These are phyloP conservation scores for Synergus umbraculus DNA, from an alignment of 2,888 invertebrate genomes.

Conservation along the genomic window DNA sequence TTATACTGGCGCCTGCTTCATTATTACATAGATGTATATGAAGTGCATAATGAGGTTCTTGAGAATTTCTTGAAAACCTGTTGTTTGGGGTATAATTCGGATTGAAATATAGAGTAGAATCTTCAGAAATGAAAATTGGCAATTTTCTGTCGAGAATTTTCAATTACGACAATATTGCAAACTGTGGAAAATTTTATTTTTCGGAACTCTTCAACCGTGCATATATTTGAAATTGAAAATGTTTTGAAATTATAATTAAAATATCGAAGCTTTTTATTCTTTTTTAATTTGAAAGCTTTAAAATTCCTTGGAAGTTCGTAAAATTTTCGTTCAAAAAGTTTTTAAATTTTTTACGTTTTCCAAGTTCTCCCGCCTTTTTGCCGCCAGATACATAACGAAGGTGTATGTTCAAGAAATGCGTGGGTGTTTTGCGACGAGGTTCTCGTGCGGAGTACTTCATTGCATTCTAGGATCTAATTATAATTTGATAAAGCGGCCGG, in stretches of 20 bases:
- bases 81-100: neutral
- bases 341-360: neutral
- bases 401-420: conserved; percentile 9
- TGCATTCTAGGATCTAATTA: conserved; percentile 38
- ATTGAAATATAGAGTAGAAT: neutral
- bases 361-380: neutral
- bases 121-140: neutral
- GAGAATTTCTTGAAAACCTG: neutral
- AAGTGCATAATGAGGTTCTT: neutral
- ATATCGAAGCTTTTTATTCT: neutral
- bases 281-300: neutral
- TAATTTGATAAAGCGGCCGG: conserved; percentile 23
- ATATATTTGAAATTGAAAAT: too few relatives aligned
- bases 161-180: too few relatives aligned
- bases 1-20: conserved; percentile 16
- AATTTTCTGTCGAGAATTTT: neutral
- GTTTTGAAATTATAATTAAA: neutral
- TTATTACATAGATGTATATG: neutral
- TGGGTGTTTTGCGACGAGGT: conserved; percentile 16
- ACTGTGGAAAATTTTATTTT: too few relatives aligned
- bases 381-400: neutral
- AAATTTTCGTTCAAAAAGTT: neutral
- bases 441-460: conserved; percentile 25
- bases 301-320: neutral
- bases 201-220: too few relatives aligned